These are phyloP conservation scores for Hanleya hanleyi DNA, from an alignment of 2,888 invertebrate genomes.

Conservation along the genomic window DNA sequence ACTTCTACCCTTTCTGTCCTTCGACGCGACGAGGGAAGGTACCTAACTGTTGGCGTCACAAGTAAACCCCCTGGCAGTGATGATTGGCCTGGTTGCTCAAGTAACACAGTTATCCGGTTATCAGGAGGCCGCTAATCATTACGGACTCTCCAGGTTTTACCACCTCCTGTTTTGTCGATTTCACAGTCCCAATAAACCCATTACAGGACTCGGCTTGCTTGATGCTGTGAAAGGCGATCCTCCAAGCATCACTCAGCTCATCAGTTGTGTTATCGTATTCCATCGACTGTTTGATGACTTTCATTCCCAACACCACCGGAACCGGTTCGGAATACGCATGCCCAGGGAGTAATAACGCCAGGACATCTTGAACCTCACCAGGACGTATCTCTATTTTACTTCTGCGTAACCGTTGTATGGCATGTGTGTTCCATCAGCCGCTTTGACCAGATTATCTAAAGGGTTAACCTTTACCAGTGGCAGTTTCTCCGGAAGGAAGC, in stretches of 20 bases:
- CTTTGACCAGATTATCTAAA: background rate
- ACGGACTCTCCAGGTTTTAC: background rate
- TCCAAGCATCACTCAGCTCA: background rate
- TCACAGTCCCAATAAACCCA: background rate
- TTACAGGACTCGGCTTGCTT: background rate
- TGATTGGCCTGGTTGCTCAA: background rate
- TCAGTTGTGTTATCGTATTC: background rate
- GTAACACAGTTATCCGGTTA: background rate
- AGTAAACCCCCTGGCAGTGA: background rate
- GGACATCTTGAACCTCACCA: background rate
- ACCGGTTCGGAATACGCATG: conserved; percentile 3
- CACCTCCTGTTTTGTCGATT: background rate
- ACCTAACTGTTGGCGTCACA: background rate
- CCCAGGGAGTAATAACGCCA: conserved; percentile 3
- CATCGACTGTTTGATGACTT: conserved; percentile 19
- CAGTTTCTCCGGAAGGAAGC: background rate
- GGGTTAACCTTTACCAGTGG: background rate
- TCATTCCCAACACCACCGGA: conserved; percentile 32
- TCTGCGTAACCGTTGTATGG: conserved; percentile 28
- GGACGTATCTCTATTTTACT: conserved; percentile 5
- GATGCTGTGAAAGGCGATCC: background rate
- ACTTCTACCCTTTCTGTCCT: background rate
- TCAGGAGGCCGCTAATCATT: background rate
- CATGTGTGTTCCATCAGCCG: conserved; percentile 16
- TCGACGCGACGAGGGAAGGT: background rate